Percentiles rank a stretch among this genome's conserved stretches.
Conservation (phyloP, 2,888 invertebrate species). For the Ischnus inquisitorius region DNA sequence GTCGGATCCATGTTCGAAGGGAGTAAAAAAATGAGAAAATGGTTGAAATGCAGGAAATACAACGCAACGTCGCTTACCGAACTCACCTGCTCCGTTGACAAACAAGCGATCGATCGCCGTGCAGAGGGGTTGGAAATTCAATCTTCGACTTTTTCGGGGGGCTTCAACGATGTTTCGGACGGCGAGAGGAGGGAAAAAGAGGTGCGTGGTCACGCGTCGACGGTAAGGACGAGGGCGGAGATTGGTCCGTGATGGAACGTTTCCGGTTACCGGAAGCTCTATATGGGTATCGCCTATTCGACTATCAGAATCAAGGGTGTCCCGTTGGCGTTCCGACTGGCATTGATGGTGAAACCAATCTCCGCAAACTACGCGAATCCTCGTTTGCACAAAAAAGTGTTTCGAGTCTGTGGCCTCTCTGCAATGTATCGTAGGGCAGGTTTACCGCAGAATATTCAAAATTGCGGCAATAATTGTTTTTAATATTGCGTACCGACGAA, state of each 20-base stretch:
- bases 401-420: background rate
- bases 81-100: slow-evolving; percentile 22
- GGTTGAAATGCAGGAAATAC: slow-evolving; percentile 7
- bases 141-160: slow-evolving; percentile 14
- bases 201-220: slow-evolving; percentile 53
- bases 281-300: background rate
- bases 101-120: slow-evolving; percentile 3
- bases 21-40: background rate
- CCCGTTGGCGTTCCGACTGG: background rate
- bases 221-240: slow-evolving; percentile 16
- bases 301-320: background rate
- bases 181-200: slow-evolving; percentile 1
- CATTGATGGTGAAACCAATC: slow-evolving; percentile 16
- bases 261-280: slow-evolving; percentile 51
- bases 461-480: slow-evolving; percentile 15
- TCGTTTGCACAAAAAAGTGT: background rate
- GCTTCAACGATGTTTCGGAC: background rate
- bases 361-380: slow-evolving; percentile 1
- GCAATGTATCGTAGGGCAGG: background rate
- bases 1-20: too few species aligned
- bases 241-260: slow-evolving; percentile 30
- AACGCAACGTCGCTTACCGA: background rate
- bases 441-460: background rate
- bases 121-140: slow-evolving; percentile 33
- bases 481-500: slow-evolving; percentile 27